Base-by-base conservation (phyloP, 2,797 vertebrate species). In the Acrocephalus scirpaceus region DNA sequence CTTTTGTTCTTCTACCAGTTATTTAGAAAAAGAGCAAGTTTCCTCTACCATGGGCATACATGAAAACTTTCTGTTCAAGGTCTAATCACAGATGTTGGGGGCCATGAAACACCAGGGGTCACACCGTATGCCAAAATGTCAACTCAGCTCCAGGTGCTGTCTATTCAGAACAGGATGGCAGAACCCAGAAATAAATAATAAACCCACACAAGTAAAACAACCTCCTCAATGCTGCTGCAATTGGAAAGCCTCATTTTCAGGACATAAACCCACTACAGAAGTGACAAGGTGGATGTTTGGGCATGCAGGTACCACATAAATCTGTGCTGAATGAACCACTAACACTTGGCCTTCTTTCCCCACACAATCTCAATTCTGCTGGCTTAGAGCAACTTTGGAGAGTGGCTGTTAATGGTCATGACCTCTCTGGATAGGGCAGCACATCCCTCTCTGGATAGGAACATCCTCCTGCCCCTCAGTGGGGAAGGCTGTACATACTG, bases 1-100 rank as follows among this genome's bases (percentile, higher is more conserved):
- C 78, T 79, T 92, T 91, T 91, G 80, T 93, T 96, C 90, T 94
- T 75, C 66, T 36, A 88, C 11, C 42, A 72, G 40, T 57, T 64
- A 80, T 54, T 69, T 25, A 40, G 77, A 78, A 91, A 84, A 86
- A 64, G n/a, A 88, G 65, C 66, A 87, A 53, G 47, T 75, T 75
- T 91, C 61, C 54, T 92, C 66, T 67, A 69, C 48, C 51, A n/a
- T 8, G 45, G 50, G 62, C 54, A 53, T 5, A 69, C 80, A 72
- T 45, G 47, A 51, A 29, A 92, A 80, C 40, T 56, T 77, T 77
- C 70, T 70, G 84, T 66, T 90, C 84, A 81, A 95, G 85, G 84
- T 91, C 91, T 88, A 65, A 86, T 29, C 9, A 1, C 90, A 79
- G 86, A 76, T 73, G 64, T 60, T 85, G 81, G 74, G 80, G 87